Percentiles rank a stretch among this genome's conserved stretches.
Conservation (phyloP, 1,140 invertebrate genomes). For the Drosophila virilis region DNA sequence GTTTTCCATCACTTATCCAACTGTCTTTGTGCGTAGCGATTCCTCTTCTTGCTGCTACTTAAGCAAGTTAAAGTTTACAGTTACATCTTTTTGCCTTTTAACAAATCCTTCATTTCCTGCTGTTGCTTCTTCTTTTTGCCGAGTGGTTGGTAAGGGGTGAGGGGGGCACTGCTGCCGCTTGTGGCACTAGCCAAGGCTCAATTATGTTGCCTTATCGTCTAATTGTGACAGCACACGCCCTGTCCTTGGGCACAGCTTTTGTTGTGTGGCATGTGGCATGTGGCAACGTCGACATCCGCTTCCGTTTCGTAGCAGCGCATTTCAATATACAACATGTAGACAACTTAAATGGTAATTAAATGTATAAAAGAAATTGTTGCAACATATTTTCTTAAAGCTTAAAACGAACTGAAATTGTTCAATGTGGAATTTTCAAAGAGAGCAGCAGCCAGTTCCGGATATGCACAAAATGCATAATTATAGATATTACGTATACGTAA, state of each 20-base stretch:
- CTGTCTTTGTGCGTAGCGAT: not conserved
- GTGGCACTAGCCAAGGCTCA: conserved; percentile 16
- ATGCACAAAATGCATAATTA: conserved; percentile 55
- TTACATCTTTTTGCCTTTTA: conserved; percentile 1
- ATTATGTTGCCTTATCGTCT: conserved; percentile 50
- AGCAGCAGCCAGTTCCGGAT: conserved; percentile 21
- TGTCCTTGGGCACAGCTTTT: conserved; percentile 16
- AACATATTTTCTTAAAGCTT: conserved; percentile 17
- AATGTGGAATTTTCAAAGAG: conserved; percentile 30
- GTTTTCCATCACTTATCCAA: too few relatives aligned
- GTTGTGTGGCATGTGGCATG: conserved; percentile 15
- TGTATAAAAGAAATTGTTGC: conserved; percentile 16
- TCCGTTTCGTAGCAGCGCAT: conserved; percentile 34
- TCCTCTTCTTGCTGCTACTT: conserved; percentile 8
- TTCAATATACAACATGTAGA: conserved; percentile 12
- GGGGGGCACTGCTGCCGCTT: not conserved
- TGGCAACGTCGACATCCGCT: conserved; percentile 39
- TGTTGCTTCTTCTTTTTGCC: not conserved
- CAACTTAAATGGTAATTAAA: conserved; percentile 48
- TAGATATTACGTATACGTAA: conserved; percentile 56
- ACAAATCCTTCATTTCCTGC: conserved; percentile 47
- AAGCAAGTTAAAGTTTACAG: conserved; percentile 5
- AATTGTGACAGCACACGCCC: conserved; percentile 43
- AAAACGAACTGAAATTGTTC: conserved; percentile 23
- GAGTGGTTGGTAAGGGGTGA: not conserved